These are phyloP conservation scores for Conomelus anceps DNA, from an alignment of 2,888 invertebrate genomes.

Conservation along the genomic window DNA sequence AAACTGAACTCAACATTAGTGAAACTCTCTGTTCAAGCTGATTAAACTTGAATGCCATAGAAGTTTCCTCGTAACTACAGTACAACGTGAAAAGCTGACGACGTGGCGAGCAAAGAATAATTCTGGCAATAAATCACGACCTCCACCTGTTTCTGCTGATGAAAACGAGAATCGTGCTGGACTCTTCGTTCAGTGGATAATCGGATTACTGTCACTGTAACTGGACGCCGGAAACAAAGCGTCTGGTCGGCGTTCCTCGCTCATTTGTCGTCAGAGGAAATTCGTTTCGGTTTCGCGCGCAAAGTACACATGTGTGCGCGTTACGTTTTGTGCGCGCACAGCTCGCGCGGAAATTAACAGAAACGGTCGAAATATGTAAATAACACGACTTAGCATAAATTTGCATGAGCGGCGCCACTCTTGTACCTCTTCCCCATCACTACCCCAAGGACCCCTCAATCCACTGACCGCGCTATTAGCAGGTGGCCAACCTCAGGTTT, in stretches of 20 bases:
- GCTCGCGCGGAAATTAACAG: not conserved
- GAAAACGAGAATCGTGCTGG: not conserved
- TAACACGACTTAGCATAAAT: not conserved
- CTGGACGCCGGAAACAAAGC: not conserved
- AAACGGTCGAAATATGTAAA: not conserved
- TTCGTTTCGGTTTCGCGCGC: not conserved
- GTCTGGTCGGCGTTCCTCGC: not conserved
- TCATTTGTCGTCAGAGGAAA: not conserved
- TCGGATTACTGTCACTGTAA: not conserved
- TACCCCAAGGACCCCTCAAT: not conserved
- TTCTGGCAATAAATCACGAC: not conserved
- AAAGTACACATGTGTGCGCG: not conserved
- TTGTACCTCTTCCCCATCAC: not conserved
- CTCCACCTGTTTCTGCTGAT: not conserved
- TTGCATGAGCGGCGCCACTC: not conserved
- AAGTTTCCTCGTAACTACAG: not conserved
- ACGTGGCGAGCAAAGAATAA: not conserved
- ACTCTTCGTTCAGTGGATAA: not conserved
- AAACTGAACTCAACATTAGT: too few species aligned
- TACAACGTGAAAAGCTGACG: not conserved
- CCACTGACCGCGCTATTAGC: not conserved
- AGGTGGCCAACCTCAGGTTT: not conserved
- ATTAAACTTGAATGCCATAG: too few species aligned
- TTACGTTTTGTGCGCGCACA: not conserved
- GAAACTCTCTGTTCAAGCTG: too few species aligned